A percentile compares a stretch with the other conserved stretches of the same genome.
phyloP scores from a whole-genome alignment of 2,113 vertebrate species.

The Columba livia region DNA sequence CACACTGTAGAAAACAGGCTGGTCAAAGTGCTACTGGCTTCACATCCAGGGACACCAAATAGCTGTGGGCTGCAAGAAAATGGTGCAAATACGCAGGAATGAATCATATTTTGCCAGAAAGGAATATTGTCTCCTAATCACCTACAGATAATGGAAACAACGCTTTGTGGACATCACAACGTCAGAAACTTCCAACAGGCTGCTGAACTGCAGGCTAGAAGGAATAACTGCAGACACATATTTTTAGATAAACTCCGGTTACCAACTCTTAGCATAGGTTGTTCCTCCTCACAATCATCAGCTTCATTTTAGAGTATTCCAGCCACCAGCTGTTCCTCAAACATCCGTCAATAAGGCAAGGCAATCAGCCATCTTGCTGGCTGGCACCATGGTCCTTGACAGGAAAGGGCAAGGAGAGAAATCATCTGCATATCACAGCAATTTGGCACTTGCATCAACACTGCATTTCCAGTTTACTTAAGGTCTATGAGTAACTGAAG shows the following conservation, averaged over 20 bases:
- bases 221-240: not conserved
- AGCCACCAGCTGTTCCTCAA: not conserved
- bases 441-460: not conserved
- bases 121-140: not conserved
- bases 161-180: not conserved
- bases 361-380: not conserved
- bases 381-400: not conserved
- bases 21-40: not conserved
- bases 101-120: not conserved
- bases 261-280: not conserved
- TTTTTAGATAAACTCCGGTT: not conserved
- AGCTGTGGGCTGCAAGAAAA: not conserved
- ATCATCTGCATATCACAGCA: not conserved
- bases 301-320: not conserved
- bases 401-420: constrained; percentile 3
- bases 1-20: not conserved
- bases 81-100: not conserved
- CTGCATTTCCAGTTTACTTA: not conserved
- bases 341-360: not conserved
- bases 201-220: not conserved
- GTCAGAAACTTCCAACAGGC: not conserved
- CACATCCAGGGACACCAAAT: not conserved
- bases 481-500: not conserved
- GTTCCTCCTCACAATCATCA: not conserved
- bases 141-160: not conserved